Base-by-base conservation (phyloP, 2,888 invertebrate genomes). In the Drosophila emarginata region DNA sequence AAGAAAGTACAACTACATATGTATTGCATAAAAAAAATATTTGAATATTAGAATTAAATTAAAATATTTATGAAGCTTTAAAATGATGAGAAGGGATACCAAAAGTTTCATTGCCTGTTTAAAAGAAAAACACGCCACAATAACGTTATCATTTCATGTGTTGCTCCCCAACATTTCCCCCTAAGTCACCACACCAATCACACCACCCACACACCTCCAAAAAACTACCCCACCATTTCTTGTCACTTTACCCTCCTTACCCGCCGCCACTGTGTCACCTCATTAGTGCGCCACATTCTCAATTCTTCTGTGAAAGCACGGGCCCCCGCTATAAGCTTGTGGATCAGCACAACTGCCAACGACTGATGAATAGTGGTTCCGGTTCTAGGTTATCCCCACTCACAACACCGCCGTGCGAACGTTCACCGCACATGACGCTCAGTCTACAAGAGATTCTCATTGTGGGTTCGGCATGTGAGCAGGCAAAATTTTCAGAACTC, bases 401-500 rank as follows among this genome's bases (percentile, higher is more conserved):
- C 80, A 96, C 96, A 77, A 96, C 96, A 74, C 97, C 97, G 70
- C 97, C 97, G 37, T 94, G 97, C 81, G 98, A 98, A 91, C 95
- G 97, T 88, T 95, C 96, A 39, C 94, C 96, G 73, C 95, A 96
- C 84, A 96, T 97, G 95, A 96, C 95, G 89, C 93, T 98, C 78
- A 95, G 95, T 39, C 94, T 99, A 54, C 97, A 98, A 93, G 98
- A 99, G 93, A 97, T 97, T 76, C 93, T 99, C 66, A 97, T 99
- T 77, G 95, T 99, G 67, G 98, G 99, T 67, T 98, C 98, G 91
- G 96, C 96, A 87, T 95, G 96, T 77, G 97, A 98, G 89, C 98
- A 99, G 93, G 97, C 98, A 36, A 98, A 98, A 92, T 98, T 98
- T 93, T 98, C 97, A 79, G 98, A 99, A 92, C 93, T 99, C 79